Evolutionary conservation across 23 tunicate species (phyloP).

Genomic region (Ascidia mentula): DNA sequence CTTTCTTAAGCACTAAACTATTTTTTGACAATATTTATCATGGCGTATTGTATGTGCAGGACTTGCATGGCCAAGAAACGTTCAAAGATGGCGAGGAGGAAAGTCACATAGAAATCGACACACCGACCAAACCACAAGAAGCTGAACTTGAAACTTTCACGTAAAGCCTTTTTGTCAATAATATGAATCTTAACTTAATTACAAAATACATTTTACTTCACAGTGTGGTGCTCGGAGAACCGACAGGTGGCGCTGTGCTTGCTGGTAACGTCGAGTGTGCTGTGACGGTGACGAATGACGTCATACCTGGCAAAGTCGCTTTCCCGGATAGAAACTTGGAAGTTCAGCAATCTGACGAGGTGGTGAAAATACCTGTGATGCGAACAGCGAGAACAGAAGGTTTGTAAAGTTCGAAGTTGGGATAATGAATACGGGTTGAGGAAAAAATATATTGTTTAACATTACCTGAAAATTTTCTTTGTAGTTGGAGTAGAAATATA

Average conservation of each 20-base stretch:
- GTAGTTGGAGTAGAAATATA: too few relatives aligned
- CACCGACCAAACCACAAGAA: slow-evolving; percentile 67
- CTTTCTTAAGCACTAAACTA: too few relatives aligned
- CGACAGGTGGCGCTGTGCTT: slow-evolving; percentile 80
- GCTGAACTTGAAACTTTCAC: slow-evolving; percentile 59
- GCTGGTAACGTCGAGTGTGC: slow-evolving; percentile 59
- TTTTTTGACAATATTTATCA: too few relatives aligned
- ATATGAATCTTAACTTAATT: background rate
- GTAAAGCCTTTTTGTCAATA: background rate
- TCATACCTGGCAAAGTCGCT: slow-evolving; percentile 46
- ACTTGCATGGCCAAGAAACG: slow-evolving; percentile 79
- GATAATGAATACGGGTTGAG: too few relatives aligned
- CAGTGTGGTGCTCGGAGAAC: slow-evolving; percentile 80
- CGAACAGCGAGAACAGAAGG: slow-evolving; percentile 70
- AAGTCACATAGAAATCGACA: slow-evolving; percentile 68
- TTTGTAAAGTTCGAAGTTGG: too few relatives aligned
- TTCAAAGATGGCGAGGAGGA: slow-evolving; percentile 91
- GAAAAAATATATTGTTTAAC: too few relatives aligned
- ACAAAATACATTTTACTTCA: background rate
- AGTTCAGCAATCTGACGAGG: slow-evolving; percentile 79
- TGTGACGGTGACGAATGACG: slow-evolving; percentile 81
- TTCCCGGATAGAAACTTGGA: slow-evolving; percentile 35
- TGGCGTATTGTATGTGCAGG: slow-evolving; percentile 38
- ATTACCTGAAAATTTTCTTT: too few relatives aligned
- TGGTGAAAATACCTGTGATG: slow-evolving; percentile 37